Evolutionary conservation across 1,140 invertebrate species (phyloP).

Genomic region (Eupristina koningsbergeri): DNA sequence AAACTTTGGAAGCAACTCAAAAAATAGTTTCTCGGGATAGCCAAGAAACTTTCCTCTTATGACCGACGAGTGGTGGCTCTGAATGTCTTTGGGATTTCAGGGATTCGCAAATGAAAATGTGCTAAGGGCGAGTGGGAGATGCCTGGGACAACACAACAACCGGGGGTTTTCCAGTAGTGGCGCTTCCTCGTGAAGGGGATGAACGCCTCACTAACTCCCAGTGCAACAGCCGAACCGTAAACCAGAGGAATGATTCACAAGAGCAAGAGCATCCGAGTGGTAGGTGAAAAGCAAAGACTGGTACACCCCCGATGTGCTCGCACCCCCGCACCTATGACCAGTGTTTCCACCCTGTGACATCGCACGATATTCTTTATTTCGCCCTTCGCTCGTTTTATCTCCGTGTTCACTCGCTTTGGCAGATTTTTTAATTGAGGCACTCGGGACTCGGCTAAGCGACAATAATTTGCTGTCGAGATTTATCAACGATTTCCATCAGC

Average conservation of each 20-base stretch:
- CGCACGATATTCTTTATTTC: not conserved
- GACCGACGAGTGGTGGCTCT: not conserved
- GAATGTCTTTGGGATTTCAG: slow-evolving; percentile 9
- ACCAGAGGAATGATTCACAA: slow-evolving; percentile 51
- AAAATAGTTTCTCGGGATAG: not conserved
- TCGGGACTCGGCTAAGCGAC: not conserved
- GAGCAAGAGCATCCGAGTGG: slow-evolving; percentile 62
- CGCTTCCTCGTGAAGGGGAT: not conserved
- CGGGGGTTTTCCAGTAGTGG: too few species aligned
- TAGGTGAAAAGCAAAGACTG: slow-evolving; percentile 51
- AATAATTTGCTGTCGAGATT: too few species aligned
- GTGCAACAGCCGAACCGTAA: slow-evolving; percentile 15
- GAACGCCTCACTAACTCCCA: slow-evolving; percentile 7
- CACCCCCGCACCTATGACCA: not conserved
- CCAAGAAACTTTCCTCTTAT: not conserved
- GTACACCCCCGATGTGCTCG: not conserved
- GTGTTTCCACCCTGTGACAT: not conserved
- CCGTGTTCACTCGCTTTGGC: not conserved
- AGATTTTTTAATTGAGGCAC: not conserved
- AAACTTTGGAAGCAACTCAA: not conserved
- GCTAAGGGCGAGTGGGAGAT: not conserved
- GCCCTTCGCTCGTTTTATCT: not conserved
- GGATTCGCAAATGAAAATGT: not conserved
- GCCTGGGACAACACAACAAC: not conserved
- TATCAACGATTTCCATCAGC: not conserved